phyloP scores from a whole-genome alignment of 2,113 vertebrate genomes.

The Nycticebus coucang region DNA sequence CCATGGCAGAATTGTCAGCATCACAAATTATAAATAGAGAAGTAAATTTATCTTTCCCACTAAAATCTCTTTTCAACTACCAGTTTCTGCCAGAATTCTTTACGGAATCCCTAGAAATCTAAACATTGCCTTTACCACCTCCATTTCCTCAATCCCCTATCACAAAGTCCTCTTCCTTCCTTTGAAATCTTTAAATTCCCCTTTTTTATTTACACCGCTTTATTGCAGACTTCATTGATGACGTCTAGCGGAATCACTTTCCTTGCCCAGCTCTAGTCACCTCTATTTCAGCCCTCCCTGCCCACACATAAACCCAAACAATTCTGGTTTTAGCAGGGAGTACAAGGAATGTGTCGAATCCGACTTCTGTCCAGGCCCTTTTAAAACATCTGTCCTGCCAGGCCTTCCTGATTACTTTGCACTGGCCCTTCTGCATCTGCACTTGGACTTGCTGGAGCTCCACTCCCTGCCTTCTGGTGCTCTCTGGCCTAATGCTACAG shows the following conservation, averaged over 20 bases:
- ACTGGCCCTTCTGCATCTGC: neutral
- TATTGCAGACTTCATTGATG: neutral
- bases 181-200: neutral
- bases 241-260: neutral
- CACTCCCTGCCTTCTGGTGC: neutral
- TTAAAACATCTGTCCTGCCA: neutral
- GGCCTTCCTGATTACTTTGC: neutral
- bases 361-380: neutral
- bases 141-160: neutral
- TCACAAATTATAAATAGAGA: neutral
- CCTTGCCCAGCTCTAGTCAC: neutral
- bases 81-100: neutral
- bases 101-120: neutral
- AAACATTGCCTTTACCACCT: neutral
- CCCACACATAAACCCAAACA: neutral
- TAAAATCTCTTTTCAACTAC: neutral
- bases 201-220: neutral
- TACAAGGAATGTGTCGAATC: constrained; percentile 7
- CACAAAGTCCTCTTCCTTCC: neutral
- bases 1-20: neutral
- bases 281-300: neutral
- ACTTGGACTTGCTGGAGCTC: neutral
- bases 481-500: neutral
- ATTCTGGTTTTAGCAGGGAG: neutral
- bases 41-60: neutral